These are phyloP conservation scores for Sciaenops ocellatus DNA, from an alignment of 2,797 vertebrate genomes.

Conservation along the genomic window DNA sequence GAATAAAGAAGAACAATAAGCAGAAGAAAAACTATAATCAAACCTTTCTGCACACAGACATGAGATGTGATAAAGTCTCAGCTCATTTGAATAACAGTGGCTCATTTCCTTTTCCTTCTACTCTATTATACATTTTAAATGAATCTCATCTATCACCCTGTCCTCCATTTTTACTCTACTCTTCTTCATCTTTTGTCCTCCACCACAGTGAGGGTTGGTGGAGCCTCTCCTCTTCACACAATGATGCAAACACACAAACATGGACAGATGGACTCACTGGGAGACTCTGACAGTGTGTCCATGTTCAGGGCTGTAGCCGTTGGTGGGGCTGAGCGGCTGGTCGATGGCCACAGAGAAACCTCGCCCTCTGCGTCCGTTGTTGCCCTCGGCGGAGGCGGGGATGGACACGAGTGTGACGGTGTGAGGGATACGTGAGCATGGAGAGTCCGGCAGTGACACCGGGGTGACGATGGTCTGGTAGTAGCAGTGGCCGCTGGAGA, in stretches of 20 bases:
- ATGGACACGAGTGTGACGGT: constrained; percentile 97
- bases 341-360: constrained; percentile 96
- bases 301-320: constrained; percentile 87
- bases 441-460: constrained; percentile 90
- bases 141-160: constrained; percentile 41
- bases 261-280: constrained; percentile 86
- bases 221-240: not conserved
- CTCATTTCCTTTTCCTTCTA: constrained; percentile 34
- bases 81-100: constrained; percentile 49
- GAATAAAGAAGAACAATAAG: constrained; percentile 27
- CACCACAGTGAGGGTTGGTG: not conserved
- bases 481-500: constrained; percentile 93
- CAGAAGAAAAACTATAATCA: not conserved
- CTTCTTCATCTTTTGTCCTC: constrained; percentile 22
- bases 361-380: constrained; percentile 85
- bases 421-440: constrained; percentile 93
- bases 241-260: not conserved
- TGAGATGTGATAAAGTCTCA: constrained; percentile 24
- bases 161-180: constrained; percentile 14
- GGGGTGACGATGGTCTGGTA: constrained; percentile 95
- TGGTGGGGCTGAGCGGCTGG: constrained; percentile 84
- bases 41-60: constrained; percentile 18
- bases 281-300: constrained; percentile 92
- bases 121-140: constrained; percentile 49
- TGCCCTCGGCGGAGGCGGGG: constrained; percentile 88